phyloP scores from a whole-genome alignment of 2,888 invertebrate species.

The Lucinisca nassula region DNA sequence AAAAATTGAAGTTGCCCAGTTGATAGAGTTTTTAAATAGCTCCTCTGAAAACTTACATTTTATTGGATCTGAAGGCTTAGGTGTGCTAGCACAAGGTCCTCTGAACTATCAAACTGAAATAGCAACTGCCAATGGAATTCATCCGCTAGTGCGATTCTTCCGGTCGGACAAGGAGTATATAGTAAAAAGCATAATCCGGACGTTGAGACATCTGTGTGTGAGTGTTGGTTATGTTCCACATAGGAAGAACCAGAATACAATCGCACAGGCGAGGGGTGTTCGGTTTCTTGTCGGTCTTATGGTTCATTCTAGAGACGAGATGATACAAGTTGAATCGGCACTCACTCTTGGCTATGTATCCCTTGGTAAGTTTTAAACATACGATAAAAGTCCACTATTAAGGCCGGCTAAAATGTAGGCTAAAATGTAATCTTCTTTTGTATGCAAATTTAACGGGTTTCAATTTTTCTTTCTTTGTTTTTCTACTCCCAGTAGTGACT shows the following conservation, averaged over 20 bases:
- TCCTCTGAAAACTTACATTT: slow-evolving; percentile 85
- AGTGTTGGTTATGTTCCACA: slow-evolving; percentile 86
- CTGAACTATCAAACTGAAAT: slow-evolving; percentile 84
- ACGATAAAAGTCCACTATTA: too few species aligned
- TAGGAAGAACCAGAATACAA: slow-evolving; percentile 82
- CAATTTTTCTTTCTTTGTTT: too few species aligned
- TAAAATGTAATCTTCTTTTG: too few species aligned
- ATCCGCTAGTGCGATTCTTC: slow-evolving; percentile 83
- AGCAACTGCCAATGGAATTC: slow-evolving; percentile 84
- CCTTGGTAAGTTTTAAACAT: slow-evolving; percentile 82
- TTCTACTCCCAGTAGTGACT: too few species aligned
- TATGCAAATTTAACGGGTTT: too few species aligned
- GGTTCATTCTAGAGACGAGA: slow-evolving; percentile 85
- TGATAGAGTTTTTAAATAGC: slow-evolving; percentile 86
- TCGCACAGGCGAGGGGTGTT: slow-evolving; percentile 84
- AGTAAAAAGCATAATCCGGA: slow-evolving; percentile 85
- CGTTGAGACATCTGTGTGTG: slow-evolving; percentile 85
- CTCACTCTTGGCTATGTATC: slow-evolving; percentile 85
- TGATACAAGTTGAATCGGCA: slow-evolving; percentile 87
- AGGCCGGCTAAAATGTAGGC: too few species aligned
- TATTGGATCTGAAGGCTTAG: slow-evolving; percentile 87
- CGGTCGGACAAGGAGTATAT: slow-evolving; percentile 85
- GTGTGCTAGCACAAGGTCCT: slow-evolving; percentile 86
- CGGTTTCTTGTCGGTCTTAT: slow-evolving; percentile 86
- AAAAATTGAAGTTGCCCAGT: slow-evolving; percentile 84